These are phyloP conservation scores for Isurus oxyrinchus DNA, from an alignment of 2,113 vertebrate species.

Conservation along the genomic window DNA sequence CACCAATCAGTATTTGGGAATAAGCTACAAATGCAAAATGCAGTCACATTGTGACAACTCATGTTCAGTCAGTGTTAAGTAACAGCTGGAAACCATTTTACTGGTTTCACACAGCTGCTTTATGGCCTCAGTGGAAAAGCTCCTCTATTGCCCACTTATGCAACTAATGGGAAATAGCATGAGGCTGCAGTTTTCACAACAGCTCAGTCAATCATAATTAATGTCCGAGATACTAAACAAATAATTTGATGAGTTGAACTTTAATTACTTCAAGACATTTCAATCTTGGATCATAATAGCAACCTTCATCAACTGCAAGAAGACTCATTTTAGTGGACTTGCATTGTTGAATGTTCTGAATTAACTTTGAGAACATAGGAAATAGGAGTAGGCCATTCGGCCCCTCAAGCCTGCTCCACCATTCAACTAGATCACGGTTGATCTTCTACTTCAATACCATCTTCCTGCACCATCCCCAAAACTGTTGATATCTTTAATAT, in stretches of 20 bases:
- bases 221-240: constrained; percentile 20
- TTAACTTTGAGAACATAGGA: neutral
- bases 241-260: constrained; percentile 33
- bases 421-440: too few relatives aligned
- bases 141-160: neutral
- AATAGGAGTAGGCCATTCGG: too few relatives aligned
- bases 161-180: constrained; percentile 19
- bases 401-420: too few relatives aligned
- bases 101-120: constrained; percentile 7
- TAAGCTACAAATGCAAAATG: neutral
- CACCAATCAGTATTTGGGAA: neutral
- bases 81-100: constrained; percentile 20
- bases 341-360: neutral
- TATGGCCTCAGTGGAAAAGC: constrained; percentile 6
- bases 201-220: constrained; percentile 32
- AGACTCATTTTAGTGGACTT: neutral
- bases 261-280: constrained; percentile 34
- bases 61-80: neutral
- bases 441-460: too few relatives aligned
- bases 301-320: constrained; percentile 28
- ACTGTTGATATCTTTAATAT: too few relatives aligned
- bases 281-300: neutral
- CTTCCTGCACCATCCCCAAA: too few relatives aligned
- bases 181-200: constrained; percentile 23
- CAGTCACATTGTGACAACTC: neutral